Percentiles rank a stretch among this genome's conserved stretches.
Evolutionary conservation across 2,888 invertebrate genomes (phyloP).

Genomic region (Leptogaster cylindrica): DNA sequence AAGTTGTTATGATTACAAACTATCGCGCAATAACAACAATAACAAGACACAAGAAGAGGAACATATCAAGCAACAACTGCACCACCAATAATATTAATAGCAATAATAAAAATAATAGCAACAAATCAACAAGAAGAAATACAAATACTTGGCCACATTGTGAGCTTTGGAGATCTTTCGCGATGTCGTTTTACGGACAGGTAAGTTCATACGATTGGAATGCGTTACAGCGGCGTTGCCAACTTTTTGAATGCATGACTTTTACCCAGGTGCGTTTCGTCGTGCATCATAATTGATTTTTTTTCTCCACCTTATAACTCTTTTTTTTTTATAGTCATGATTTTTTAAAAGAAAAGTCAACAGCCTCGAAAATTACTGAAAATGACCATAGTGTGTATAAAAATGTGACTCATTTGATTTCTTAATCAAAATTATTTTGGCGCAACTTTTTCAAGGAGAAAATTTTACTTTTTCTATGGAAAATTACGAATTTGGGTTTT

Average conservation of each 20-base stretch:
- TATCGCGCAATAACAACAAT: slow-evolving; percentile 10
- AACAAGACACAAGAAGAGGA: slow-evolving; percentile 8
- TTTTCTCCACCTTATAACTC: not conserved
- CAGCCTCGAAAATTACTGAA: too few relatives aligned
- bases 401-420: not conserved
- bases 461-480: too few relatives aligned
- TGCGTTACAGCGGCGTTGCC: slow-evolving; percentile 32
- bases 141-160: too few relatives aligned
- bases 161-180: too few relatives aligned
- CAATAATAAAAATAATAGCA: too few relatives aligned
- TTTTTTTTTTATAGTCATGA: not conserved
- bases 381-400: not conserved
- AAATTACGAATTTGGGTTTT: too few relatives aligned
- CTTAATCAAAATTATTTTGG: too few relatives aligned
- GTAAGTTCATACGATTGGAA: slow-evolving; percentile 17
- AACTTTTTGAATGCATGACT: slow-evolving; percentile 10
- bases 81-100: too few relatives aligned
- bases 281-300: not conserved
- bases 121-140: too few relatives aligned
- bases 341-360: slow-evolving; percentile 5
- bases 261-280: slow-evolving; percentile 15
- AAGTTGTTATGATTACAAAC: slow-evolving; percentile 1
- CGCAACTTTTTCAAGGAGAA: too few relatives aligned
- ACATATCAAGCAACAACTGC: too few relatives aligned
- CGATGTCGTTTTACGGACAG: too few relatives aligned